Conservation (phyloP, 1,140 invertebrate species). For the Trypoxylus dichotomus region DNA sequence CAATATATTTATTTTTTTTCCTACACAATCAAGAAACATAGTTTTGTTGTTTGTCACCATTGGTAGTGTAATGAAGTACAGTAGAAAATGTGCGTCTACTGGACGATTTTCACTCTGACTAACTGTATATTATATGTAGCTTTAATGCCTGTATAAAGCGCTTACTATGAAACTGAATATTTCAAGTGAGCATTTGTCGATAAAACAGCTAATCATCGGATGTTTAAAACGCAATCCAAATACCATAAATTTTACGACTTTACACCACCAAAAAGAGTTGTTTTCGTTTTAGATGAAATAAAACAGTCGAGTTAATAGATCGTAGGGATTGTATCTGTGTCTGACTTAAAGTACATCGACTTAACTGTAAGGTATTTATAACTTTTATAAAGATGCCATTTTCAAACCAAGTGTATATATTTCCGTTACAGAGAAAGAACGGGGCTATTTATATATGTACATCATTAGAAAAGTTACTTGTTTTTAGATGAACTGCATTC, state of each 20-base stretch:
- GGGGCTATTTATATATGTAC: slow-evolving; percentile 2
- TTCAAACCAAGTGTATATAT: not conserved
- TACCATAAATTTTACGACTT: not conserved
- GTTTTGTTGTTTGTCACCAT: too few species aligned
- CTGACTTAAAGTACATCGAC: not conserved
- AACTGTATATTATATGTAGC: too few species aligned
- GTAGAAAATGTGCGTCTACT: too few species aligned
- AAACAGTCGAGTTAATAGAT: slow-evolving; percentile 1
- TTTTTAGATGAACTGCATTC: not conserved
- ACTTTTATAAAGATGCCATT: not conserved
- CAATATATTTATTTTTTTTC: too few species aligned
- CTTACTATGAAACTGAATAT: not conserved
- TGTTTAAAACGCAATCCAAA: not conserved
- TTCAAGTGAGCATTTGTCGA: not conserved
- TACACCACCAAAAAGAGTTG: not conserved
- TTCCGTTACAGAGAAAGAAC: slow-evolving; percentile 1
- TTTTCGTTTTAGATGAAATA: not conserved
- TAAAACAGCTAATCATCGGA: not conserved
- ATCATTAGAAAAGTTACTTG: slow-evolving; percentile 7
- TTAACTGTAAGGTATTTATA: not conserved
- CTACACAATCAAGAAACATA: too few species aligned
- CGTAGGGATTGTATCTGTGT: not conserved
- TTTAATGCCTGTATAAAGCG: too few species aligned
- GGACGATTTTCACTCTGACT: too few species aligned
- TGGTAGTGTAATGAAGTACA: too few species aligned